A percentile compares a stretch with the other conserved stretches of the same genome.
These are phyloP conservation scores for Drosophila niveifrons DNA, from an alignment of 2,888 invertebrate genomes.

Conservation along the genomic window DNA sequence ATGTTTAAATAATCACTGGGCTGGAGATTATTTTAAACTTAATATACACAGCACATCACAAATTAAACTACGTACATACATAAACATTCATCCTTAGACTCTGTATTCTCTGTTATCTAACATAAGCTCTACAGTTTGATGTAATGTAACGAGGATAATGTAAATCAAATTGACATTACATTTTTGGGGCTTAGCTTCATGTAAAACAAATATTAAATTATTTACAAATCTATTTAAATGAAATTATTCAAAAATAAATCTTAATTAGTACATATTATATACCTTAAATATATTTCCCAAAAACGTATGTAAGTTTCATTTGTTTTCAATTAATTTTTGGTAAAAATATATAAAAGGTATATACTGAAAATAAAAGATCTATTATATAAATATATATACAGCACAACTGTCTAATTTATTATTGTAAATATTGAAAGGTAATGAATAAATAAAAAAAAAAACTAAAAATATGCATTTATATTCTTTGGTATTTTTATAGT, in stretches of 20 bases:
- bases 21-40: conserved; percentile 74
- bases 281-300: conserved; percentile 34
- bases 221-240: conserved; percentile 69
- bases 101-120: conserved; percentile 33
- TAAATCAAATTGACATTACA: conserved; percentile 38
- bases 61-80: background rate
- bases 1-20: conserved; percentile 76
- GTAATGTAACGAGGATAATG: conserved; percentile 34
- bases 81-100: conserved; percentile 6
- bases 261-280: conserved; percentile 40
- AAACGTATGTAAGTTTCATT: conserved; percentile 37
- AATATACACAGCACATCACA: conserved; percentile 22
- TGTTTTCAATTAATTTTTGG: conserved; percentile 53
- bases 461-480: no score
- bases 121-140: conserved; percentile 21
- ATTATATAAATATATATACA: conserved; percentile 43
- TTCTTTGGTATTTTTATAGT: no score
- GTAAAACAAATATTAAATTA: conserved; percentile 48
- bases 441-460: conserved; percentile 46
- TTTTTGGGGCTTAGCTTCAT: conserved; percentile 38
- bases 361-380: conserved; percentile 24
- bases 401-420: conserved; percentile 65
- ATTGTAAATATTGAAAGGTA: conserved; percentile 74
- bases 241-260: conserved; percentile 64
- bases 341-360: conserved; percentile 29